Conservation (phyloP, 2,113 vertebrate genomes). For the Rana temporaria region DNA sequence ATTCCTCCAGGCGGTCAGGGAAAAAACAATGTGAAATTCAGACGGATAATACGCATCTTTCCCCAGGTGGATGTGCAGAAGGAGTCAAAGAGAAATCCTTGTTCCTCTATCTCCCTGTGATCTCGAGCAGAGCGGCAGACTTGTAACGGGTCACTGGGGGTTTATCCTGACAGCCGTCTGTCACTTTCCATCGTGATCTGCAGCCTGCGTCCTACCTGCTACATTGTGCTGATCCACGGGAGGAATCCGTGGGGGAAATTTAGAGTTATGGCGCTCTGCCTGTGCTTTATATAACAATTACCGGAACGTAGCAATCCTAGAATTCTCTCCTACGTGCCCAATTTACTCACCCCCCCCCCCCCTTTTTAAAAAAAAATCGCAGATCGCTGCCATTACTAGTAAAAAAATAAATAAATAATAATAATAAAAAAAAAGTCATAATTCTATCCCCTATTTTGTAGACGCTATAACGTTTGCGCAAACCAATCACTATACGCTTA, state of each 20-base stretch:
- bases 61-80: conserved; percentile 7
- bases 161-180: conserved; percentile 39
- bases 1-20: conserved; percentile 40
- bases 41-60: conserved; percentile 5
- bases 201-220: not conserved
- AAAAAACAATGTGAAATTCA: conserved; percentile 13
- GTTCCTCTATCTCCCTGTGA: conserved; percentile 11
- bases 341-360: too few species aligned
- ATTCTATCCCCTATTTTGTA: too few species aligned
- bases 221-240: not conserved
- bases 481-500: too few species aligned
- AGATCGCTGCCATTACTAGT: too few species aligned
- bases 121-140: conserved; percentile 10
- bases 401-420: too few species aligned
- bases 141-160: conserved; percentile 36
- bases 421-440: too few species aligned
- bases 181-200: conserved; percentile 17
- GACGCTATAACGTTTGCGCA: too few species aligned
- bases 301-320: too few species aligned
- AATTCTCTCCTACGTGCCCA: too few species aligned
- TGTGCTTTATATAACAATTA: too few species aligned
- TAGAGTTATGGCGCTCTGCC: too few species aligned
- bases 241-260: not conserved
- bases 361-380: too few species aligned
- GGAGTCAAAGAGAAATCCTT: not conserved